Evolutionary conservation across 2,888 invertebrate species (phyloP), one percentile per base, ranked within the genome.

Genomic region (Criorhina ranunculi): DNA sequence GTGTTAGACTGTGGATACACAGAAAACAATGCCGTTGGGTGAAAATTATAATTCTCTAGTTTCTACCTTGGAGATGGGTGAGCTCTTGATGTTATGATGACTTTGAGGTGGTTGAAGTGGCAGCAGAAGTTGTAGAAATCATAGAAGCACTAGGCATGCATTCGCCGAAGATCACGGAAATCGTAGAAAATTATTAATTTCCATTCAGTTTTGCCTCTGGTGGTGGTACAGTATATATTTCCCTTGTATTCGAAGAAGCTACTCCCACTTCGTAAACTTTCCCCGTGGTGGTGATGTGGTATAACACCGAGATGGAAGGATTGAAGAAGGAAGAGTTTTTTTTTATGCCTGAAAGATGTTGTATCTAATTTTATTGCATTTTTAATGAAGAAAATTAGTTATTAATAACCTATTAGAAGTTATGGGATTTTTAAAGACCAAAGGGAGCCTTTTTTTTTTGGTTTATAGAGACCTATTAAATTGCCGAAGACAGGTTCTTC

Each of bases 31-130:
- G 73, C 73, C 80, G 19, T 35, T 17, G 80, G 80, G 66, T 60
- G 53, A 73, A 80, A 73, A 73, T 73, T 73, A 73, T 73, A 80
- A 80, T 80, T 80, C 73, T 67, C 73, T 60, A 60, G 67, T 62
- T 55, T 53, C 42, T 33, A 35, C 42, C 35, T 46, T 11, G 44
- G 44, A n/a, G n/a, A 33, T 51, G 42, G 24, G 37, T 31, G 46
- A 24, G 46, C 37, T 49, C 42, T 42, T 51, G 15, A 33, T 37
- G 53, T 37, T n/a, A 9, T 42, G 60, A 51, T 12, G 57, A 35
- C 40, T 67, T 37, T 35, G 37, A 35, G 49, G 62, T 53, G 62
- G 60, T 12, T 51, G 19, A 57, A n/a, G 24, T 35, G 15, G 11
- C 7, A 46, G 53, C 17, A 29, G 53, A 19, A 11, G 64, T 35